Conservation (phyloP, 1,140 invertebrate genomes). For the Coelopa frigida region DNA sequence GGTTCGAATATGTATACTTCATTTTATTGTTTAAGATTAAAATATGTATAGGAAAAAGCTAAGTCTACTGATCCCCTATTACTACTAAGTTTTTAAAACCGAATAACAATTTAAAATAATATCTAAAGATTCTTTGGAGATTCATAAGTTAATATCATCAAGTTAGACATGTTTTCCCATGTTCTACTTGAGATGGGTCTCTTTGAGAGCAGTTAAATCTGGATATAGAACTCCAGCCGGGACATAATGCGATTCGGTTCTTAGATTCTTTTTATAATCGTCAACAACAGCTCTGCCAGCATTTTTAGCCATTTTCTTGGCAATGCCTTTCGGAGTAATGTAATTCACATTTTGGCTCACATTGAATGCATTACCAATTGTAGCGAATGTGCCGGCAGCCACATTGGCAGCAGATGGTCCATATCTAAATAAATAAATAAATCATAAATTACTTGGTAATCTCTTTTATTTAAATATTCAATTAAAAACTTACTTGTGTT, state of each 20-base stretch:
- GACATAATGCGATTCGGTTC: slow-evolving; percentile 34
- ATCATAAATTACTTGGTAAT: not conserved
- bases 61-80: no score
- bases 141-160: no score
- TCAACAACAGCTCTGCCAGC: slow-evolving; percentile 55
- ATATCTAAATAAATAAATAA: slow-evolving; percentile 48
- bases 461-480: not conserved
- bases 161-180: no score
- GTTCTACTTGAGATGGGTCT: no score
- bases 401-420: slow-evolving; percentile 53
- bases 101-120: no score
- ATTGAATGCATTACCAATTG: slow-evolving; percentile 56
- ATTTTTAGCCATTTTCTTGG: slow-evolving; percentile 57
- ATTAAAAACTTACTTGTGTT: slow-evolving; percentile 54
- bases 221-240: slow-evolving; percentile 37
- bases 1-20: no score
- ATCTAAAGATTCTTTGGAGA: no score
- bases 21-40: no score
- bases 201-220: slow-evolving; percentile 30
- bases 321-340: slow-evolving; percentile 57
- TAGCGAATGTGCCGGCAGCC: slow-evolving; percentile 53
- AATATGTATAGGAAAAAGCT: no score
- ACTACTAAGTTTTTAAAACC: no score
- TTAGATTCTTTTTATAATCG: slow-evolving; percentile 36
- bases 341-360: slow-evolving; percentile 54